These are phyloP conservation scores for Thryonomys swinderianus DNA, from an alignment of 2,113 vertebrate genomes.

Conservation along the genomic window DNA sequence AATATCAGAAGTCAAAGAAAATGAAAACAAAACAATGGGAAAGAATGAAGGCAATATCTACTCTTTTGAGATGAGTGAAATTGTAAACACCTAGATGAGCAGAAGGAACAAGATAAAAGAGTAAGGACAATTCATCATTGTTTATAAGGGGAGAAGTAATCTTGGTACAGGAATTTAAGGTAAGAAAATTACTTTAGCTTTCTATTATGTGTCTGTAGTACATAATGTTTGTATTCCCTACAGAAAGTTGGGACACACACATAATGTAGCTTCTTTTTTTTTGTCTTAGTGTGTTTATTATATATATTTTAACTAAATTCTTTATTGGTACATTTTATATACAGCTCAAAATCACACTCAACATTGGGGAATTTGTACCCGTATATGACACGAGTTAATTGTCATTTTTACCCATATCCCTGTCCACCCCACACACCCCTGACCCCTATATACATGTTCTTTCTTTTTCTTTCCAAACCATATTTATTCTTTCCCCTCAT, in stretches of 20 bases:
- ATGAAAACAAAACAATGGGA: neutral
- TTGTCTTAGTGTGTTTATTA: too few relatives aligned
- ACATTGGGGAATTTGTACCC: too few relatives aligned
- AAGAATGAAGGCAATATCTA: neutral
- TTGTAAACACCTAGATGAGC: neutral
- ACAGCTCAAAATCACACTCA: too few relatives aligned
- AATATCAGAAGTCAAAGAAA: neutral
- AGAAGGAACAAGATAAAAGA: neutral
- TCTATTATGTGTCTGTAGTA: neutral
- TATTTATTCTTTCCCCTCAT: too few relatives aligned
- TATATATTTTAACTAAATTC: too few relatives aligned
- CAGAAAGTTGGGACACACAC: neutral
- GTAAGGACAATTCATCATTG: neutral
- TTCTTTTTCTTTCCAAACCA: too few relatives aligned
- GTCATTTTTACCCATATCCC: too few relatives aligned
- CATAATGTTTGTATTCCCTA: neutral
- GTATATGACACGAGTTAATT: too few relatives aligned
- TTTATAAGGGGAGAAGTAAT: neutral
- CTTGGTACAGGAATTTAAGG: neutral
- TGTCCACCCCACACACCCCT: too few relatives aligned
- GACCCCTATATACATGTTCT: too few relatives aligned
- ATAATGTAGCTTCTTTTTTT: too few relatives aligned
- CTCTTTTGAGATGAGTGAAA: neutral
- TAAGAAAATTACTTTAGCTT: neutral
- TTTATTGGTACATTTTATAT: too few relatives aligned